These are phyloP conservation scores for Podocnemis expansa DNA, from an alignment of 2,113 vertebrate genomes.

Conservation along the genomic window DNA sequence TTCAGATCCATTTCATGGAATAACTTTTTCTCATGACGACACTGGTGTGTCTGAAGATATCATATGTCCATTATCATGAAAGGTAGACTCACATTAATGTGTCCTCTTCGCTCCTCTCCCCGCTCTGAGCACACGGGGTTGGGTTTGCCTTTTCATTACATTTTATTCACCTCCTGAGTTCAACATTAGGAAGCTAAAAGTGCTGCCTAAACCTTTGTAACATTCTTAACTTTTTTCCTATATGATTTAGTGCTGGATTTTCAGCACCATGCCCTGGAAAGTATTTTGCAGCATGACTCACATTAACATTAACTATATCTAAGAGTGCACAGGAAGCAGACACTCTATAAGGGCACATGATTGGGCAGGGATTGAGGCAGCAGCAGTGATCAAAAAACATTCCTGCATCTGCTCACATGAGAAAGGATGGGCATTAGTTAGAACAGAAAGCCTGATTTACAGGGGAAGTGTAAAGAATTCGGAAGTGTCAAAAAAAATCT, in stretches of 20 bases:
- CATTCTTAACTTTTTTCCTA: not conserved
- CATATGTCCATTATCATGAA: not conserved
- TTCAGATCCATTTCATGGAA: constrained; percentile 22
- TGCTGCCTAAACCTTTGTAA: not conserved
- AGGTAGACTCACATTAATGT: not conserved
- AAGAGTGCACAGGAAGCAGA: not conserved
- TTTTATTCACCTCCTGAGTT: not conserved
- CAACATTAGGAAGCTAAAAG: not conserved
- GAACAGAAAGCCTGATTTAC: not conserved
- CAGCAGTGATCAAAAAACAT: not conserved
- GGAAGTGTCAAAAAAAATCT: not conserved
- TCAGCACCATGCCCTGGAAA: not conserved
- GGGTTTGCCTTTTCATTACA: accelerated
- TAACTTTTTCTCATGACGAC: not conserved
- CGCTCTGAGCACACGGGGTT: not conserved
- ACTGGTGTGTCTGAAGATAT: not conserved
- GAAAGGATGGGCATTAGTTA: constrained; percentile 14
- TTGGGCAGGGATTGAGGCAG: constrained; percentile 4
- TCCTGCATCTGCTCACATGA: not conserved
- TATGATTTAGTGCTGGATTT: not conserved
- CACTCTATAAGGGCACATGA: not conserved
- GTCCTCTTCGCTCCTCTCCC: not conserved
- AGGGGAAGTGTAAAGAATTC: not conserved
- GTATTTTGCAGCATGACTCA: constrained; percentile 1
- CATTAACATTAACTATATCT: not conserved